Evolutionary conservation across 1,140 invertebrate genomes (phyloP), one percentile per base, ranked within the genome.

Genomic region (Antheraea mylitta): DNA sequence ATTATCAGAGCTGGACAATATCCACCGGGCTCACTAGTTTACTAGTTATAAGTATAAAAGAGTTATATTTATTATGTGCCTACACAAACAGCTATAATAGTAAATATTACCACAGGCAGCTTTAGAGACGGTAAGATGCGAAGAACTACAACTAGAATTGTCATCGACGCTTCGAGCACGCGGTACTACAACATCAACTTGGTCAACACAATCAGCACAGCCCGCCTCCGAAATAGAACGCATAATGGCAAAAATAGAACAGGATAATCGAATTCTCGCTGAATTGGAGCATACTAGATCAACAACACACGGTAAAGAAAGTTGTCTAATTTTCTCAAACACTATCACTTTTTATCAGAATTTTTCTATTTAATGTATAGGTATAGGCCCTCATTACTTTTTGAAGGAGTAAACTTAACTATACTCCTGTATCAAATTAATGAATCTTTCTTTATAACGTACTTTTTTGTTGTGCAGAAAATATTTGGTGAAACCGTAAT

Each of bases 171-270:
- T 94, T 71, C 82, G 90, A 48, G 82, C 83, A 66, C 91, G 86
- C 37, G 82, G 82, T 11, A 75, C 81, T 18, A 66, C 75, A 18
- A 89, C 88, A 72, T 88, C 83, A 18, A 93, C 83, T 36, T 91
- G 89, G 82, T 85, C 85, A 2, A 88, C 94, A 68, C 93, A 94
- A 48, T 77, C 92, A 87, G 75, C 94, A n/a, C 88, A 90, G 71
- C 95, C 95, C 75, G 95, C 95, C 78, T 95, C 95, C 36, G 97
- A 98, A 92, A 98, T 98, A 80, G 97, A 98, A 89, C 94, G 96
- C 82, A 97, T 98, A 84, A 98, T 98, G 96, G 97, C 97, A 71
- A 98, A 98, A 93, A 97, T 98, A 79, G 97, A 98, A 90, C 97
- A 98, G 92, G 95, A 95, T 92, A 95, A 95, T 89, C 94, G 97